These are phyloP conservation scores for Lasioglossum vierecki DNA, from an alignment of 2,888 invertebrate genomes.

Conservation along the genomic window DNA sequence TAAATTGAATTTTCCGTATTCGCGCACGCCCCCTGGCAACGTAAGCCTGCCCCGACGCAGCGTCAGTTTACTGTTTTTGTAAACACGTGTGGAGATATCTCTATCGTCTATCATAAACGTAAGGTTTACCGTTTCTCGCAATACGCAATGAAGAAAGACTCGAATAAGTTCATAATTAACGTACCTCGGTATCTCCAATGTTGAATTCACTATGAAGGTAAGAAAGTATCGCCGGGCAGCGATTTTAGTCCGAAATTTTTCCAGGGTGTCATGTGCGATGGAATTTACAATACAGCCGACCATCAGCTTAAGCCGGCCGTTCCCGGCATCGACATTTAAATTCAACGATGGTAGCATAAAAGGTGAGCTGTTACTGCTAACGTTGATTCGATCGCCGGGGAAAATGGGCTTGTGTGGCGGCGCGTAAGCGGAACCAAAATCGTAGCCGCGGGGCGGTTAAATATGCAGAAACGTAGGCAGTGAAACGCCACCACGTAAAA, in stretches of 20 bases:
- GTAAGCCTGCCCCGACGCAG: no score
- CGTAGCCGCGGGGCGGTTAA: conserved; percentile 36
- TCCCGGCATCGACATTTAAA: conserved; percentile 29
- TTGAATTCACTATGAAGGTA: neutral
- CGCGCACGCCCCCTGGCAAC: no score
- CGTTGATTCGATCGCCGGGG: conserved; percentile 43
- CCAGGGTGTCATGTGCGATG: neutral
- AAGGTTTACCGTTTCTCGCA: no score
- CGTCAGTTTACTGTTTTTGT: no score
- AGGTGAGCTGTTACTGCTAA: conserved; percentile 35
- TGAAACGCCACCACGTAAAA: conserved; percentile 57
- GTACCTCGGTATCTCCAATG: neutral
- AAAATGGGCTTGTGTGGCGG: conserved; percentile 21
- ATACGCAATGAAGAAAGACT: no score
- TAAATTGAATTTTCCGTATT: no score
- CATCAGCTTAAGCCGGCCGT: conserved; percentile 31
- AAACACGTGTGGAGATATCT: no score
- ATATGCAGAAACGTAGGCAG: conserved; percentile 46
- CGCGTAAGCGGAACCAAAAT: conserved; percentile 28
- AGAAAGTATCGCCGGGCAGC: neutral
- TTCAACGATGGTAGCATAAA: conserved; percentile 28
- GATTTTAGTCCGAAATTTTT: neutral
- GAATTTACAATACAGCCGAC: conserved; percentile 19
- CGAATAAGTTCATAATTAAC: no score
- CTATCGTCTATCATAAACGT: no score